These are phyloP conservation scores for Hippoglossus hippoglossus DNA, from an alignment of 2,797 vertebrate genomes.

Conservation along the genomic window DNA sequence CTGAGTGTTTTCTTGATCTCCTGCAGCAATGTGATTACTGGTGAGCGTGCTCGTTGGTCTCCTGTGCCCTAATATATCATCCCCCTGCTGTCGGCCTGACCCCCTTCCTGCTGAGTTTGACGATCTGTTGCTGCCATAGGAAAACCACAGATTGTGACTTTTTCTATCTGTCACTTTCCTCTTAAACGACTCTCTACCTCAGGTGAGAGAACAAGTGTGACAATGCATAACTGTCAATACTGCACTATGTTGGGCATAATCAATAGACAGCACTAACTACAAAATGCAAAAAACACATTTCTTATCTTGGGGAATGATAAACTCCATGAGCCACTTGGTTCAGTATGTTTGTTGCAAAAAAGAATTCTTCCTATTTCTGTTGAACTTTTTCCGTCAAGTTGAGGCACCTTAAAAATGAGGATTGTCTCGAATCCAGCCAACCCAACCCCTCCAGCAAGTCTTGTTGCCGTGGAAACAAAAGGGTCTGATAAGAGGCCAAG, in stretches of 20 bases:
- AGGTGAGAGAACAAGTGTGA: not conserved
- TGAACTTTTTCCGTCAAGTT: conserved; percentile 26
- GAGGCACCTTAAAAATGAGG: conserved; percentile 49
- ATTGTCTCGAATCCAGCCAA: conserved; percentile 57
- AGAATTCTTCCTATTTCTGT: not conserved
- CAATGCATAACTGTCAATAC: not conserved
- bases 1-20: conserved; percentile 21
- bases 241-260: not conserved
- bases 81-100: conserved; percentile 11
- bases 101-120: conserved; percentile 16
- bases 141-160: conserved; percentile 21
- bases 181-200: not conserved
- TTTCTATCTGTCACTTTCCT: not conserved
- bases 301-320: not conserved
- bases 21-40: conserved; percentile 34
- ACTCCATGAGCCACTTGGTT: not conserved
- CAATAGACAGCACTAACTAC: not conserved
- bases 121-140: conserved; percentile 6
- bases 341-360: not conserved
- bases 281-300: not conserved
- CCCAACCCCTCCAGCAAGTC: conserved; percentile 54
- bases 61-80: conserved; percentile 23
- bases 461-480: conserved; percentile 82
- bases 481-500: conserved; percentile 60
- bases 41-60: not conserved